Evolutionary conservation across 2,888 invertebrate species (phyloP), one percentile per base, ranked within the genome.

Genomic region (Mayetiola destructor): DNA sequence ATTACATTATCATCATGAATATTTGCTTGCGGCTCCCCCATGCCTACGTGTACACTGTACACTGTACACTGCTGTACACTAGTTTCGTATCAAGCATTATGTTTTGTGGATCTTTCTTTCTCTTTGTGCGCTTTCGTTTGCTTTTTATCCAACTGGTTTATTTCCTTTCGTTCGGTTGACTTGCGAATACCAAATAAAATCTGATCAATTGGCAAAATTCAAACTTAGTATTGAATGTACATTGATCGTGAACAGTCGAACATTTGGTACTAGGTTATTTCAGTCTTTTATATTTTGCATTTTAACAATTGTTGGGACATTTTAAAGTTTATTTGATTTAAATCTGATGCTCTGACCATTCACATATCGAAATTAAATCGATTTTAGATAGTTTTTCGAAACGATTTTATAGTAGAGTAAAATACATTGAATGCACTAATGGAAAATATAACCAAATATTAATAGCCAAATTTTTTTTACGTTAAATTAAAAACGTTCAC

Each of bases 121-220:
- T 8, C 5, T 6, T 16, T 16, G 16, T 18, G 3, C 12, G 16
- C 39, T 16, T 3, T 39, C 18, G 5, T 39, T 42, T 23, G 23
- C 2, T 48, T 6, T 48, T 14, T 48, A 14, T 48, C 27, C 48
- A 48, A 48, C 48, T 27, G 27, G 48, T 42, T 48, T 39, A 27
- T 48, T 14, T 48, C 27, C 9, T 48, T 48, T 27, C 48, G 27
- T 48, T 48, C 27, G 27, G 27, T 48, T 27, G 48, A 42, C 4
- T 27, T 16, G 18, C 42, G 42, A 27, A 27, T n/a, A 48, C 27
- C 27, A 14, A 48, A 48, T 48, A 48, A 48, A 48, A 48, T 48
- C 27, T 48, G 48, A 48, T 48, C 23, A 48, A 48, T 48, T 48
- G 48, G 48, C 48, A 48, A 48, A 48, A 27, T 12, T n/a, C 27